Evolutionary conservation across 2,797 vertebrate species (phyloP).

Genomic region (Phylloscopus collybita): DNA sequence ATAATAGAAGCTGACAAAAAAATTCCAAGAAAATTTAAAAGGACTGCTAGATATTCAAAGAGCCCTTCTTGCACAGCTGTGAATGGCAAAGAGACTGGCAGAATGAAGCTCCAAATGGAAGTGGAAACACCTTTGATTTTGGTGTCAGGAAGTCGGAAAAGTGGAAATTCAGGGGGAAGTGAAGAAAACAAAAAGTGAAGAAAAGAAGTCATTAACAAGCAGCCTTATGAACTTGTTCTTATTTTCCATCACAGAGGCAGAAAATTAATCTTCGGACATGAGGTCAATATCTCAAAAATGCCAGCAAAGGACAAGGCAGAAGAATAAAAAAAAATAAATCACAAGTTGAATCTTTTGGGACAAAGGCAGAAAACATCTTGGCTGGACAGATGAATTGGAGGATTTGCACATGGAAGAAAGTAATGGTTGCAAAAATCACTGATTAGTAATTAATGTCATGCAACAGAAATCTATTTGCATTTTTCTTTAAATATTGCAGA

Average conservation of each 20-base stretch:
- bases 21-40: not conserved
- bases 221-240: not conserved
- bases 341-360: conserved; percentile 30
- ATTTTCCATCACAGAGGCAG: conserved; percentile 31
- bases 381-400: not conserved
- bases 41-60: not conserved
- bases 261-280: not conserved
- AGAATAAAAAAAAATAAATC: not conserved
- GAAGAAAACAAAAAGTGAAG: not conserved
- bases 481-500: not conserved
- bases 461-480: not conserved
- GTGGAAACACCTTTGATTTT: not conserved
- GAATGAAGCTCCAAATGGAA: conserved; percentile 11
- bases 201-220: not conserved
- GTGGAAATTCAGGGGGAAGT: not conserved
- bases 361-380: conserved; percentile 63
- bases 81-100: not conserved
- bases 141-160: not conserved
- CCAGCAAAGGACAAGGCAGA: conserved; percentile 20
- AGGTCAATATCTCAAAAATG: conserved; percentile 19
- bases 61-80: not conserved
- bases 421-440: conserved; percentile 5
- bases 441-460: conserved; percentile 1
- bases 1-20: not conserved
- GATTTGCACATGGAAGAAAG: not conserved